A percentile compares a stretch with the other conserved stretches of the same genome.
These are phyloP conservation scores for Drosophila suboccidentalis DNA, from an alignment of 2,888 invertebrate species.

Conservation along the genomic window DNA sequence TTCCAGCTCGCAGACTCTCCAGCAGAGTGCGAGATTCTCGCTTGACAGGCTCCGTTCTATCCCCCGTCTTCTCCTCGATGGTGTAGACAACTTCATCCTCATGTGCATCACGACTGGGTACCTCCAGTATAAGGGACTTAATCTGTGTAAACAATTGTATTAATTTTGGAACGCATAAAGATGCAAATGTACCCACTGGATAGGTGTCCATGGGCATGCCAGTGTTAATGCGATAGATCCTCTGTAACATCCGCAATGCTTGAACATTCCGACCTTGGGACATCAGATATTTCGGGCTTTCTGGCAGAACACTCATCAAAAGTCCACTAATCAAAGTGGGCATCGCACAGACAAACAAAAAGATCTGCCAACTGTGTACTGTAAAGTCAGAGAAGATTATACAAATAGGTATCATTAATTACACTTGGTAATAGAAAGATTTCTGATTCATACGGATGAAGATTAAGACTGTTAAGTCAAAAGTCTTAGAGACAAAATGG, in stretches of 20 bases:
- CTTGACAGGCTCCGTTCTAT: background rate
- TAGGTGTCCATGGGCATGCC: constrained; percentile 88
- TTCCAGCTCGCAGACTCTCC: constrained; percentile 87
- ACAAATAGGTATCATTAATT: background rate
- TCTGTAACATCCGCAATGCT: constrained; percentile 83
- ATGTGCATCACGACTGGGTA: constrained; percentile 66
- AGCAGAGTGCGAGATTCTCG: constrained; percentile 53
- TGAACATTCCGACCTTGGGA: constrained; percentile 81
- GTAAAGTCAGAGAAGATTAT: background rate
- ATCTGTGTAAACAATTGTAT: constrained; percentile 60
- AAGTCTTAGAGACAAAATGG: too few relatives aligned
- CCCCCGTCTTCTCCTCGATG: constrained; percentile 63
- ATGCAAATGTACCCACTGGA: constrained; percentile 87
- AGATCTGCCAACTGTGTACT: constrained; percentile 85
- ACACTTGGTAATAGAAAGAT: too few relatives aligned
- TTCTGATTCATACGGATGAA: too few relatives aligned
- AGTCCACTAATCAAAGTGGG: constrained; percentile 89
- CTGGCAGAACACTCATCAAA: constrained; percentile 86
- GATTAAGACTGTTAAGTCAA: too few relatives aligned
- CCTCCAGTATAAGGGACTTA: constrained; percentile 76
- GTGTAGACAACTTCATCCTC: constrained; percentile 67
- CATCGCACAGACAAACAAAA: constrained; percentile 87
- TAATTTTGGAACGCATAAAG: background rate
- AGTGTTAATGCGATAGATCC: constrained; percentile 89
- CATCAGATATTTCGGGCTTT: constrained; percentile 84